These are phyloP conservation scores for Biston stratarius DNA, from an alignment of 2,888 invertebrate genomes.

Conservation along the genomic window DNA sequence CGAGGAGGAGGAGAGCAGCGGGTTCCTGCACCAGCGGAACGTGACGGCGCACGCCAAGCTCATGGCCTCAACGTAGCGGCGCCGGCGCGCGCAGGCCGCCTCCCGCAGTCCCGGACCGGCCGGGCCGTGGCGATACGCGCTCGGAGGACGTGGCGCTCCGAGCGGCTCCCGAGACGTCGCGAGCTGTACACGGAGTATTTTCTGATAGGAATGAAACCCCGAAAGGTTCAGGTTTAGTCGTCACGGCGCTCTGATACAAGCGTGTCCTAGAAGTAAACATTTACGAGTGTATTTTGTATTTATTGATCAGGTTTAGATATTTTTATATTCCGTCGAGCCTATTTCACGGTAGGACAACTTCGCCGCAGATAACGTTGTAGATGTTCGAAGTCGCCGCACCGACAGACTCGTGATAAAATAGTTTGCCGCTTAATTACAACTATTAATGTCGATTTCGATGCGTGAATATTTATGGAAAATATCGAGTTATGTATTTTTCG, in stretches of 20 bases:
- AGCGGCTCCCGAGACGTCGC: background rate
- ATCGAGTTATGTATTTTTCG: slow-evolving; percentile 15
- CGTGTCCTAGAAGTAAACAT: slow-evolving; percentile 20
- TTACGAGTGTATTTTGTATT: slow-evolving; percentile 37
- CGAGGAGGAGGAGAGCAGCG: slow-evolving; percentile 88
- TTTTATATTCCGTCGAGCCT: slow-evolving; percentile 6
- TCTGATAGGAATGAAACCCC: background rate
- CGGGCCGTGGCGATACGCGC: background rate
- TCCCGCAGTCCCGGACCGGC: background rate
- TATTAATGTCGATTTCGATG: slow-evolving; percentile 11
- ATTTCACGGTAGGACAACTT: background rate
- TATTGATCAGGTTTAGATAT: slow-evolving; percentile 8
- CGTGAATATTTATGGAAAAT: slow-evolving; percentile 26
- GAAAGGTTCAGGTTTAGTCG: background rate
- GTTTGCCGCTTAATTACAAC: slow-evolving; percentile 3
- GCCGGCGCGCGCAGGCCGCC: slow-evolving; percentile 1
- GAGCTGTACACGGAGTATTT: background rate
- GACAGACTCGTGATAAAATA: slow-evolving; percentile 7
- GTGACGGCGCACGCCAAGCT: slow-evolving; percentile 94
- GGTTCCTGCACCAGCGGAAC: slow-evolving; percentile 94
- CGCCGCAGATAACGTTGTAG: background rate
- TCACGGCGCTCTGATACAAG: background rate
- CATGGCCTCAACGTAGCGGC: slow-evolving; percentile 92
- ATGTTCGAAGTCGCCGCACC: slow-evolving; percentile 1
- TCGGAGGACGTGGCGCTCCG: background rate